These are phyloP conservation scores for Dascyllus trimaculatus DNA, from an alignment of 2,113 vertebrate genomes.

Conservation along the genomic window DNA sequence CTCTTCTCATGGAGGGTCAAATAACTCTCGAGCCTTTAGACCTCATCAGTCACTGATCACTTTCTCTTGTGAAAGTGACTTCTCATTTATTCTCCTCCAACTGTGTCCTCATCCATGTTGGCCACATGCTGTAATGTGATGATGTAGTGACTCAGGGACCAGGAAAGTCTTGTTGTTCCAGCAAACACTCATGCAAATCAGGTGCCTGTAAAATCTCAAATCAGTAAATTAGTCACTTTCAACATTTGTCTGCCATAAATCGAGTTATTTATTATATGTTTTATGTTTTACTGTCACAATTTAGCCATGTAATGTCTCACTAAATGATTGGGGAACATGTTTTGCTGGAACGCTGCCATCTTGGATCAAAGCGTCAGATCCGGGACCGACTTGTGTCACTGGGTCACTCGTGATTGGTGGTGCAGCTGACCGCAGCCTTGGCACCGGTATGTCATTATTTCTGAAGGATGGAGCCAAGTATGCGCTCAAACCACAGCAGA, in stretches of 20 bases:
- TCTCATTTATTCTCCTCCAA: slow-evolving; percentile 35
- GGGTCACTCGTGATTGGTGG: slow-evolving; percentile 43
- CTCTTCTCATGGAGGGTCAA: slow-evolving; percentile 16
- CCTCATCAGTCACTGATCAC: slow-evolving; percentile 39
- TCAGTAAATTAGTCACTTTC: slow-evolving; percentile 9
- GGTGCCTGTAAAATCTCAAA: slow-evolving; percentile 17
- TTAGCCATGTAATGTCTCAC: slow-evolving; percentile 1
- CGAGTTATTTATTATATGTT: neutral
- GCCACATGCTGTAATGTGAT: neutral
- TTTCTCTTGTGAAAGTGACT: slow-evolving; percentile 19
- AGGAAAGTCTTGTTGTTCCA: neutral
- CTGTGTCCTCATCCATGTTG: slow-evolving; percentile 32
- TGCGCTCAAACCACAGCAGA: slow-evolving; percentile 11
- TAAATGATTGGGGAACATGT: neutral
- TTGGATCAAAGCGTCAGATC: slow-evolving; percentile 20
- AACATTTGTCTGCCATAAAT: slow-evolving; percentile 13
- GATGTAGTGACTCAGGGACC: neutral
- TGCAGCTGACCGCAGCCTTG: slow-evolving; percentile 34
- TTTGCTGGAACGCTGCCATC: slow-evolving; percentile 15
- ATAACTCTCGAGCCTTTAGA: neutral
- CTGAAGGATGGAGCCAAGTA: slow-evolving; percentile 20
- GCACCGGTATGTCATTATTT: slow-evolving; percentile 59
- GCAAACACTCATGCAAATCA: neutral
- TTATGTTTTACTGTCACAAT: slow-evolving; percentile 19
- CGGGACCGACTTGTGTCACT: slow-evolving; percentile 20